These are phyloP conservation scores for Ochropacha duplaris DNA, from an alignment of 2,888 invertebrate species.

Conservation along the genomic window DNA sequence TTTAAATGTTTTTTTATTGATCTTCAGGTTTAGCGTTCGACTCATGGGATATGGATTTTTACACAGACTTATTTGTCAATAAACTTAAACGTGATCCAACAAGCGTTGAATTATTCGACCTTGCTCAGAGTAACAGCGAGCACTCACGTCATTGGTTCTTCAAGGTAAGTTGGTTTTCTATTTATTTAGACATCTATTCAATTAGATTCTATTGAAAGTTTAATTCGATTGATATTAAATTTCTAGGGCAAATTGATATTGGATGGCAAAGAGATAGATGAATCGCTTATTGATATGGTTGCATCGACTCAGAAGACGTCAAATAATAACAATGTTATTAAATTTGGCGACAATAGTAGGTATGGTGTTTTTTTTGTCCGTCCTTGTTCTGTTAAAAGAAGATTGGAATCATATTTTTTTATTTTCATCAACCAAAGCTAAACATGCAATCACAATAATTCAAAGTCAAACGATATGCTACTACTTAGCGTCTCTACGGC, in stretches of 20 bases:
- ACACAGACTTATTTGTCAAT: slow-evolving; percentile 92
- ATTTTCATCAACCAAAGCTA: no score
- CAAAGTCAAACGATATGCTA: no score
- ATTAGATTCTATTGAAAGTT: not conserved
- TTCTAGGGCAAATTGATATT: slow-evolving; percentile 90
- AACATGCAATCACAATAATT: no score
- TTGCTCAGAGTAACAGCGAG: slow-evolving; percentile 99
- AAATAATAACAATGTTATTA: slow-evolving; percentile 97
- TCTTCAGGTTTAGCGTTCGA: slow-evolving; percentile 93
- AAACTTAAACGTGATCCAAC: slow-evolving; percentile 96
- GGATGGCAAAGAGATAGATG: slow-evolving; percentile 89
- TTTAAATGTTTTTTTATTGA: no score
- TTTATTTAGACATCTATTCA: not conserved
- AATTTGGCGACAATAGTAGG: slow-evolving; percentile 98
- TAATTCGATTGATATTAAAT: slow-evolving; percentile 4
- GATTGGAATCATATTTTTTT: no score
- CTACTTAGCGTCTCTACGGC: no score
- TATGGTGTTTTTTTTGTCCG: slow-evolving; percentile 46
- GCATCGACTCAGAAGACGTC: slow-evolving; percentile 93
- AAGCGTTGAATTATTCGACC: slow-evolving; percentile 98
- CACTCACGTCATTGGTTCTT: slow-evolving; percentile 99
- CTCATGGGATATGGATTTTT: slow-evolving; percentile 95
- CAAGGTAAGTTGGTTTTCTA: slow-evolving; percentile 78
- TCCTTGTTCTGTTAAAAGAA: not conserved
- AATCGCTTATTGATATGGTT: slow-evolving; percentile 96